phyloP scores from a whole-genome alignment of 2,797 vertebrate species.

The Momotus momota region DNA sequence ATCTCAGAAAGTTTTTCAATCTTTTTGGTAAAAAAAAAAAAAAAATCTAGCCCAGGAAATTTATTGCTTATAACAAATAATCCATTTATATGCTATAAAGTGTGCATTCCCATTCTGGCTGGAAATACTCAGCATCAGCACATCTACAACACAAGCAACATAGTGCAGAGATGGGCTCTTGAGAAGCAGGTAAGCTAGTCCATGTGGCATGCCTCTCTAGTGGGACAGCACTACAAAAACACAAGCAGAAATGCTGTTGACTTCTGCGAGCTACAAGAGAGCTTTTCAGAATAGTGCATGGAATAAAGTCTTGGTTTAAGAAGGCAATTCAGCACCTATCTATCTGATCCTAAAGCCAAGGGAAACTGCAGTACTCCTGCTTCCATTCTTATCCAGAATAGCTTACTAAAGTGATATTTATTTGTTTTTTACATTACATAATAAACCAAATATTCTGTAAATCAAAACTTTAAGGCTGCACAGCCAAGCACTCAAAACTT shows the following conservation, averaged over 20 bases:
- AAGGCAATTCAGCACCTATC: not conserved
- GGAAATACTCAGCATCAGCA: not conserved
- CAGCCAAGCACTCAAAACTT: not conserved
- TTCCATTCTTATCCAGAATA: not conserved
- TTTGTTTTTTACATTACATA: not conserved
- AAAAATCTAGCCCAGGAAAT: not conserved
- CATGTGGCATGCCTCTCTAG: too few species aligned
- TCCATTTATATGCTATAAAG: not conserved
- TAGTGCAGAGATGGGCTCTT: not conserved
- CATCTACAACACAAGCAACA: not conserved
- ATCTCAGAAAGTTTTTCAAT: slow-evolving; percentile 1
- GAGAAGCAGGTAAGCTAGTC: not conserved
- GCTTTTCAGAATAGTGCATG: not conserved
- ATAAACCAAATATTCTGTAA: not conserved
- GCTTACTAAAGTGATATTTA: not conserved
- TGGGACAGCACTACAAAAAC: not conserved
- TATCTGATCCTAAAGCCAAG: not conserved
- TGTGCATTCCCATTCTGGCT: not conserved
- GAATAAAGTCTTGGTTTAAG: not conserved
- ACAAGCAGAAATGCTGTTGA: not conserved
- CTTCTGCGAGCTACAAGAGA: not conserved
- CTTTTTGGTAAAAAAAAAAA: not conserved
- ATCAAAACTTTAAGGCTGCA: not conserved
- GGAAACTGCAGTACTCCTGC: not conserved
- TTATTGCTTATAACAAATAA: slow-evolving; percentile 37